Evolutionary conservation across 2,113 vertebrate genomes (phyloP).

Genomic region (Corvus hawaiiensis): DNA sequence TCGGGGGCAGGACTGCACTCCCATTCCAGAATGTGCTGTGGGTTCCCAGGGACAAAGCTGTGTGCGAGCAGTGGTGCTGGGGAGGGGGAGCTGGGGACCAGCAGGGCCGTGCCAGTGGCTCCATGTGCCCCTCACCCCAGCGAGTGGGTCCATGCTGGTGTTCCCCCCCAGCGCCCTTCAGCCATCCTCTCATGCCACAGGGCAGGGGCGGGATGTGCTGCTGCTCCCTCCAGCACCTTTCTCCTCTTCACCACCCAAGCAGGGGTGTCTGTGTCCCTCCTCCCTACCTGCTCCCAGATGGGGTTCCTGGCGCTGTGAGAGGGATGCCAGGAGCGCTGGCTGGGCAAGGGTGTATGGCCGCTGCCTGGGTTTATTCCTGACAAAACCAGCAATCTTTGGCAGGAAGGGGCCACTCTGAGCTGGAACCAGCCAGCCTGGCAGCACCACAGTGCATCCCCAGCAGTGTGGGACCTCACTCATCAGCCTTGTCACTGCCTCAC

Average conservation of each 20-base stretch:
- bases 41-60: not conserved
- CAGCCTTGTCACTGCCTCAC: rapidly evolving
- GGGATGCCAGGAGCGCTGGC: not conserved
- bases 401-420: not conserved
- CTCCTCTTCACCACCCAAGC: conserved; percentile 72
- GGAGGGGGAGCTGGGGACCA: rapidly evolving
- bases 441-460: rapidly evolving
- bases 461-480: not conserved
- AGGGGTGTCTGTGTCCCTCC: conserved; percentile 53
- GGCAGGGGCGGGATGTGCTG: not conserved
- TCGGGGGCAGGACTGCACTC: rapidly evolving
- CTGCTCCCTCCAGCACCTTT: rapidly evolving
- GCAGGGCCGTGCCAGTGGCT: rapidly evolving
- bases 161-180: rapidly evolving
- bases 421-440: not conserved
- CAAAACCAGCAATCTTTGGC: not conserved
- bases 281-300: conserved; percentile 45
- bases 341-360: not conserved
- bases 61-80: not conserved
- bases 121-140: rapidly evolving
- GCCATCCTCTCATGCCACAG: rapidly evolving
- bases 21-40: rapidly evolving
- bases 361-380: not conserved
- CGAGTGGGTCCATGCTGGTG: rapidly evolving
- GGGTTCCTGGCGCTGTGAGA: not conserved